Conservation (phyloP, 2,113 vertebrate genomes). For the Ciconia boyciana region DNA sequence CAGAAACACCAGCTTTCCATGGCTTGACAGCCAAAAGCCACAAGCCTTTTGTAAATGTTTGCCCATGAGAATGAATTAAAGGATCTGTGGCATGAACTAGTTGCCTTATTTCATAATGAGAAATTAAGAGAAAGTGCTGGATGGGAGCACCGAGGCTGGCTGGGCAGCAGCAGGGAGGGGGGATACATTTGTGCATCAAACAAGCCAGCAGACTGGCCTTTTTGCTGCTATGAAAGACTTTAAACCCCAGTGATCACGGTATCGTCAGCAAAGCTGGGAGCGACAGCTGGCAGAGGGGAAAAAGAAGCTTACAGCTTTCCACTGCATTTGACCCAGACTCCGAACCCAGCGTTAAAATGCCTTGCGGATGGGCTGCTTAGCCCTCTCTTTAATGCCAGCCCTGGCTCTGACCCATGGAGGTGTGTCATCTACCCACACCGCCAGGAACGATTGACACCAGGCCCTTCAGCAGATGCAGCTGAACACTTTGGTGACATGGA, state of each 20-base stretch:
- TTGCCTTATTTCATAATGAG: not conserved
- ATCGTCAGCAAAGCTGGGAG: not conserved
- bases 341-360: accelerated
- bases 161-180: not conserved
- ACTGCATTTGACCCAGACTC: not conserved
- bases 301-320: not conserved
- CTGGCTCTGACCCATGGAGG: not conserved
- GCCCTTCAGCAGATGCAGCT: not conserved
- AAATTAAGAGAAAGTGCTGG: not conserved
- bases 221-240: not conserved
- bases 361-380: no score
- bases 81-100: not conserved
- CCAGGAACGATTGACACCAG: not conserved
- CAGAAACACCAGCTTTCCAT: not conserved
- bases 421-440: no score
- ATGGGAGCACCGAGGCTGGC: accelerated
- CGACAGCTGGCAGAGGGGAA: not conserved
- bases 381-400: not conserved
- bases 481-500: accelerated
- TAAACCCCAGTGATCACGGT: not conserved
- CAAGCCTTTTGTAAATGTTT: not conserved
- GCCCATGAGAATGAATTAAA: not conserved
- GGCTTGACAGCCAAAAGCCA: not conserved
- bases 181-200: no score
- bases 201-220: not conserved